Base-by-base conservation (phyloP, 2,797 vertebrate genomes). In the Smutsia temminckii region DNA sequence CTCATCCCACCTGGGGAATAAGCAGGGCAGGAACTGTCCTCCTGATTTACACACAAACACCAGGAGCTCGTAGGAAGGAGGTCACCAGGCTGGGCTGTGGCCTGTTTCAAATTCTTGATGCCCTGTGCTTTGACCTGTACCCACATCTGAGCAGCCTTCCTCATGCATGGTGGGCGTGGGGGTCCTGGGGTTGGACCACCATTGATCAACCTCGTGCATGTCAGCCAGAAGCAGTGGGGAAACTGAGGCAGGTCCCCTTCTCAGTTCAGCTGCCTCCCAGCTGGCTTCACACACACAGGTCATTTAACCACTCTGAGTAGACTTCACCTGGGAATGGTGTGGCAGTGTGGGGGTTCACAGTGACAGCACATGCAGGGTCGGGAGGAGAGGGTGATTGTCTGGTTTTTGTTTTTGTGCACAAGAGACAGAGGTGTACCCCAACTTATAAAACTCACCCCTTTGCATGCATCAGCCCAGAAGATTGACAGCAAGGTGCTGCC, bases 151-250 rank as follows among this genome's bases (percentile, higher is more conserved):
- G 4, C 46, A 51, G 71, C 53, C 32, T 75, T 23, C 6, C 34
- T 21, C 9, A 6, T 0, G 0, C 34, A 12, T 0, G 0, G 2
- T 21, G 1, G 2, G 27, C 0, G 0, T 0, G 23, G 42, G 8
- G n/a, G 4, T 32, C 51, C 80, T 5, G 61, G 40, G 6, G 11
- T 27, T 1, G 18, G 61, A 51, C 34, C 2, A 1, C 53, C 29
- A 4, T 23, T 10, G 16, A 6, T 5, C 4, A 7, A 23, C 32
- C 21, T 51, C 34, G 0, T 5, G 1, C 1, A 0, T 1, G 0
- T 69, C 13, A 1, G 1, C 72, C 40, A 8, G n/a, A 17, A 34
- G 21, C 7, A 0, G 0, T 12, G 32, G 80, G 46, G 21, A 27
- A 13, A 20, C 64, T 1, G 55, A 64, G 4, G 14, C 17, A 2